Percentiles rank a stretch among this genome's conserved stretches.
phyloP scores from a whole-genome alignment of 2,888 invertebrate genomes.

The Mamestra brassicae region DNA sequence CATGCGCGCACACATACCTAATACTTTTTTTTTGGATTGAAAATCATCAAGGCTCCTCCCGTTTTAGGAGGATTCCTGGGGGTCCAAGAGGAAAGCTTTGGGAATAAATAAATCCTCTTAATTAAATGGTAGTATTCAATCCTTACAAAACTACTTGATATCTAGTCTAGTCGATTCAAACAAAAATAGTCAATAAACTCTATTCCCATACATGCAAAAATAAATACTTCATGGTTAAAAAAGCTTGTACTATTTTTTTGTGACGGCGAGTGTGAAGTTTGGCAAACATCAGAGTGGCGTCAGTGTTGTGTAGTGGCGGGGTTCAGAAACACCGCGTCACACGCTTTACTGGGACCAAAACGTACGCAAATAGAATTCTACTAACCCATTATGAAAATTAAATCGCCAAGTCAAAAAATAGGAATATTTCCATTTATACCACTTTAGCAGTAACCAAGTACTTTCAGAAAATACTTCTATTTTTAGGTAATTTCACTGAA shows the following conservation, averaged over 20 bases:
- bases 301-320: slow-evolving; percentile 7
- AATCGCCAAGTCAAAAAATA: slow-evolving; percentile 6
- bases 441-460: not conserved
- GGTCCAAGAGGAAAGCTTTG: not conserved
- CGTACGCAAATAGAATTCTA: slow-evolving; percentile 18
- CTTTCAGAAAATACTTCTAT: not conserved
- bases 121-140: not conserved
- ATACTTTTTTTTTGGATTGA: no score
- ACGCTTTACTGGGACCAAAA: slow-evolving; percentile 13
- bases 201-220: not conserved
- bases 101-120: not conserved
- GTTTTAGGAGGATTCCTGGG: no score
- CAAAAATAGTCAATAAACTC: slow-evolving; percentile 6
- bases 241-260: slow-evolving; percentile 28
- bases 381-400: slow-evolving; percentile 9
- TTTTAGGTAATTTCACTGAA: not conserved
- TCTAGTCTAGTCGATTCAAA: not conserved
- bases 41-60: no score
- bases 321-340: slow-evolving; percentile 26
- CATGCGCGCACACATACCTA: no score
- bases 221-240: slow-evolving; percentile 11
- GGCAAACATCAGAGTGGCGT: slow-evolving; percentile 19
- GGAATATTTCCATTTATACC: slow-evolving; percentile 3
- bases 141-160: not conserved
- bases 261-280: slow-evolving; percentile 19